Conservation (phyloP, 1,140 invertebrate species). For the Diabrotica undecimpunctata region DNA sequence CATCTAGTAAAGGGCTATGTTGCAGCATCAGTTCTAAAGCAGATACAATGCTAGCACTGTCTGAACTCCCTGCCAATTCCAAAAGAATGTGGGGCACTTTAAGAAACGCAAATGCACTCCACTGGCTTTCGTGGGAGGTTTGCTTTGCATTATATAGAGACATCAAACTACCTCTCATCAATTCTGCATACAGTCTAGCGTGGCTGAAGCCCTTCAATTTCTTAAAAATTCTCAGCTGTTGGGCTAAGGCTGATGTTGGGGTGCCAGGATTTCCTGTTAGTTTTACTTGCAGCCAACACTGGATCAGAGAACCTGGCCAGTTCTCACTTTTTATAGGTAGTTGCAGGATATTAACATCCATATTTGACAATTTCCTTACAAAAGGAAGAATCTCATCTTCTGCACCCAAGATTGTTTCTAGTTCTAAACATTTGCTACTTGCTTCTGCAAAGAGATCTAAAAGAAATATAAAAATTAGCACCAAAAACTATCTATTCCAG, state of each 20-base stretch:
- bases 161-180: slow-evolving; percentile 83
- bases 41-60: slow-evolving; percentile 56
- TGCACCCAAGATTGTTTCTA: slow-evolving; percentile 54
- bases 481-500: slow-evolving; percentile 13
- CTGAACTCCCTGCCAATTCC: slow-evolving; percentile 58
- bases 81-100: slow-evolving; percentile 80
- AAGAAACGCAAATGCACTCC: slow-evolving; percentile 90
- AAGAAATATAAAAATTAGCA: slow-evolving; percentile 14
- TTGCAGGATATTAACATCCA: slow-evolving; percentile 60
- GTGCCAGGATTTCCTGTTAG: slow-evolving; percentile 71
- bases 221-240: slow-evolving; percentile 78
- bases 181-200: slow-evolving; percentile 78
- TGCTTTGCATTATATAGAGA: slow-evolving; percentile 79
- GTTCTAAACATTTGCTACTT: slow-evolving; percentile 69
- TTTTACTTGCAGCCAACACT: slow-evolving; percentile 66
- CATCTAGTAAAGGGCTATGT: slow-evolving; percentile 69
- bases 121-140: slow-evolving; percentile 73
- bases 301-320: slow-evolving; percentile 69
- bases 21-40: slow-evolving; percentile 79
- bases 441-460: slow-evolving; percentile 57
- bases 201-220: slow-evolving; percentile 65
- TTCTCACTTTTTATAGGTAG: slow-evolving; percentile 57
- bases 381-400: slow-evolving; percentile 50
- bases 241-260: slow-evolving; percentile 72
- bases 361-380: slow-evolving; percentile 55